phyloP scores from a whole-genome alignment of 2,888 invertebrate genomes.

The Apamea sordens region DNA sequence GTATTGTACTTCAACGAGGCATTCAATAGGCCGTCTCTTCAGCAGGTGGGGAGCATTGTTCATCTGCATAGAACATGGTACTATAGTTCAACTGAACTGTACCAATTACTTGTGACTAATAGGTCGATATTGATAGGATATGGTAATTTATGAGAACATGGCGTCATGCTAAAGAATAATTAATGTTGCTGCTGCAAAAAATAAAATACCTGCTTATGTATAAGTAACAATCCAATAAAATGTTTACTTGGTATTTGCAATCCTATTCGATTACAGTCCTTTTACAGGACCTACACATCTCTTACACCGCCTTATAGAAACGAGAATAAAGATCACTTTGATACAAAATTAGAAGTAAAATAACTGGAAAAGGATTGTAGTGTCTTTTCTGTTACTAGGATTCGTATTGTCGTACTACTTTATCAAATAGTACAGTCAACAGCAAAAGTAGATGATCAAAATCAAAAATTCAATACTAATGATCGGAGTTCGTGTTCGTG shows the following conservation, averaged over 20 bases:
- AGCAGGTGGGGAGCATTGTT: slow-evolving; percentile 42
- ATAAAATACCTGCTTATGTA: not conserved
- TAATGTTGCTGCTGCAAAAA: not conserved
- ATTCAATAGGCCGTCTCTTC: slow-evolving; percentile 28
- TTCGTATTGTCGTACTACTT: not conserved
- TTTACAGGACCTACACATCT: no score
- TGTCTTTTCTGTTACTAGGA: not conserved
- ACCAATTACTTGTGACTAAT: slow-evolving; percentile 27
- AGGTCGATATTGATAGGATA: not conserved
- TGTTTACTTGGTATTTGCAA: no score
- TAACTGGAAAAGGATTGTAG: not conserved
- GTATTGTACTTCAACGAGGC: slow-evolving; percentile 53
- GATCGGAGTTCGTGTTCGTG: no score
- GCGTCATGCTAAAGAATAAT: not conserved
- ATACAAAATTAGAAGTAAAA: not conserved
- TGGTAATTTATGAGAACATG: not conserved
- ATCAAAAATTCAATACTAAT: no score
- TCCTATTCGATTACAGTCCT: no score
- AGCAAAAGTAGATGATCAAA: no score
- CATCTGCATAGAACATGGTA: slow-evolving; percentile 16
- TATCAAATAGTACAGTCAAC: no score
- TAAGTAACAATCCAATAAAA: not conserved
- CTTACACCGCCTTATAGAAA: not conserved
- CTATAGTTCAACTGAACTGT: not conserved
- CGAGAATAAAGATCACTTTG: not conserved